Conservation (phyloP, 1,140 invertebrate species). For the Polypedilum pembai region DNA sequence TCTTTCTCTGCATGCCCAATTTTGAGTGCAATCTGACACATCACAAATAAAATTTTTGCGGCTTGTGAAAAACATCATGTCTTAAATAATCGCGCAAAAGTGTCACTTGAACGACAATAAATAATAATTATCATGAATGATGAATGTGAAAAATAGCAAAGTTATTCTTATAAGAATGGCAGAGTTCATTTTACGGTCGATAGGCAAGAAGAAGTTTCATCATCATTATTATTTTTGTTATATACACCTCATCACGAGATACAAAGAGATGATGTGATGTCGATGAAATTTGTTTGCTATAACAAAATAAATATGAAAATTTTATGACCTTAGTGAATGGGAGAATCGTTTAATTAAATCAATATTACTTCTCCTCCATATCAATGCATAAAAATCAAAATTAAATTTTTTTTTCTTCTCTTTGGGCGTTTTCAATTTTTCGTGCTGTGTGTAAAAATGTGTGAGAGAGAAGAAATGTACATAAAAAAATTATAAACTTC, state of each 20-base stretch:
- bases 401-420: background rate
- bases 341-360: constrained; percentile 8
- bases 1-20: background rate
- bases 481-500: background rate
- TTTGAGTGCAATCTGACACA: background rate
- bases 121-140: constrained; percentile 1
- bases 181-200: background rate
- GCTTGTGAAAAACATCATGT: background rate
- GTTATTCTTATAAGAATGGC: background rate
- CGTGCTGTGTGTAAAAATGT: background rate
- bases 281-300: background rate
- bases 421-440: constrained; percentile 22
- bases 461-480: constrained; percentile 24
- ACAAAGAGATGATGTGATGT: background rate
- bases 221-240: background rate
- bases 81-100: background rate
- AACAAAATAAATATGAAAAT: background rate
- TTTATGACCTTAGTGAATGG: constrained; percentile 3
- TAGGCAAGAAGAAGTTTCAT: background rate
- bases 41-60: constrained; percentile 1
- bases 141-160: background rate
- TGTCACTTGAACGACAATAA: background rate
- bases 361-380: background rate
- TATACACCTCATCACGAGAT: background rate
- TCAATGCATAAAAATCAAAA: constrained; percentile 10